Evolutionary conservation across 2,113 vertebrate genomes (phyloP), one percentile per base, ranked within the genome.

Genomic region (Malurus elegans): DNA sequence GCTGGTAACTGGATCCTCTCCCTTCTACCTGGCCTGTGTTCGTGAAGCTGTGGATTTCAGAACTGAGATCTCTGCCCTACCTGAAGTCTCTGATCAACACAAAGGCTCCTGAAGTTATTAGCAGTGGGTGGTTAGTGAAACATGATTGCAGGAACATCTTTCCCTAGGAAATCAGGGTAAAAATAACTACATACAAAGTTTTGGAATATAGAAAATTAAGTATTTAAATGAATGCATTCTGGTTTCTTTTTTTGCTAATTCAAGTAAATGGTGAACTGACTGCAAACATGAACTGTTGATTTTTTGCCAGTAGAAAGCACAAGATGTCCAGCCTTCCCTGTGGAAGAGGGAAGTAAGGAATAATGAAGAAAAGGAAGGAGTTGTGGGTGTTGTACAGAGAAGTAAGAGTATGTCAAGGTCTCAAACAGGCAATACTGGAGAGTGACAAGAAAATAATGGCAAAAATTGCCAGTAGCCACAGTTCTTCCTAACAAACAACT

Each of bases 101-200:
- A 58, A 57, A 83, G 51, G 60, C 38, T 92, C 72, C 72, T 58
- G 75, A 92, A 90, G 86, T 56, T 80, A 94, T 83, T 88, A 96
- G 83, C 83, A 93, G 92, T 91, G 38, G 88, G 92, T 83, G 94
- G 92, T 83, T 90, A 93, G 75, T 74, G 96, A 92, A 83, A 80
- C 67, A 83, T 90, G 72, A 96, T 88, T 93, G 82, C 92, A 94
- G 56, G 72, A 94, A 90, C 38, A 83, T 76, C 54, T 50, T 92
- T 86, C 71, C 88, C 79, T 73, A 92, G 90, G 92, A 94, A 93
- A 94, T 16, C 75, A 83, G 51, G 76, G 92, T 94, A 96, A 95
- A 96, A 97, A 95, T 90, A 90, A 61, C 90, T 69, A 71, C 45
- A 51, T 19, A 64, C 11, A 38, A 65, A 70, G 50, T 74, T 94